Conservation (phyloP, 2,797 vertebrate species). For the Setipinna tenuifilis region DNA sequence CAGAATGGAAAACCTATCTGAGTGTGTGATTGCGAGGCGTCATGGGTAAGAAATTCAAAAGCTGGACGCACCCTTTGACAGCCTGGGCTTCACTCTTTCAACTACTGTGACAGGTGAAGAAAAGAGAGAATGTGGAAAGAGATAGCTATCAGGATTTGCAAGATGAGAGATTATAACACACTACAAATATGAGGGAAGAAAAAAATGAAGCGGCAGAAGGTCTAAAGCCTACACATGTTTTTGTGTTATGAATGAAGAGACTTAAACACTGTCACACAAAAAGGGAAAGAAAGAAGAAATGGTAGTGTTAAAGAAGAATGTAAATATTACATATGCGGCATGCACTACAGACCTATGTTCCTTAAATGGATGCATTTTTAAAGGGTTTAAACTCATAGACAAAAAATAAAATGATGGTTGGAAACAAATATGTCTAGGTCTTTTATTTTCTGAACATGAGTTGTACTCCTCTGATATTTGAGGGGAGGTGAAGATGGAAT, state of each 20-base stretch:
- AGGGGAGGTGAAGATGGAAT: not conserved
- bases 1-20: slow-evolving; percentile 37
- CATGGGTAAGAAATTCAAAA: slow-evolving; percentile 51
- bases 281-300: not conserved
- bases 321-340: not conserved
- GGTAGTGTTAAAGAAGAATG: not conserved
- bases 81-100: slow-evolving; percentile 51
- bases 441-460: too few species aligned
- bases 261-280: not conserved
- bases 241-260: not conserved
- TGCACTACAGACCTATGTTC: not conserved
- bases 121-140: slow-evolving; percentile 65
- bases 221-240: slow-evolving; percentile 30
- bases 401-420: not conserved
- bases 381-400: not conserved
- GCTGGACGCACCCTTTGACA: slow-evolving; percentile 47
- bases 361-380: not conserved
- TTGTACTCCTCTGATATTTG: not conserved
- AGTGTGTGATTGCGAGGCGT: slow-evolving; percentile 52
- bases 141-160: slow-evolving; percentile 65
- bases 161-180: slow-evolving; percentile 58
- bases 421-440: not conserved
- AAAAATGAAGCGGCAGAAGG: slow-evolving; percentile 14
- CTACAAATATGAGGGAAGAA: slow-evolving; percentile 32
- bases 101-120: slow-evolving; percentile 62